Evolutionary conservation across 2,888 invertebrate genomes (phyloP).

Genomic region (Zygaena filipendulae): DNA sequence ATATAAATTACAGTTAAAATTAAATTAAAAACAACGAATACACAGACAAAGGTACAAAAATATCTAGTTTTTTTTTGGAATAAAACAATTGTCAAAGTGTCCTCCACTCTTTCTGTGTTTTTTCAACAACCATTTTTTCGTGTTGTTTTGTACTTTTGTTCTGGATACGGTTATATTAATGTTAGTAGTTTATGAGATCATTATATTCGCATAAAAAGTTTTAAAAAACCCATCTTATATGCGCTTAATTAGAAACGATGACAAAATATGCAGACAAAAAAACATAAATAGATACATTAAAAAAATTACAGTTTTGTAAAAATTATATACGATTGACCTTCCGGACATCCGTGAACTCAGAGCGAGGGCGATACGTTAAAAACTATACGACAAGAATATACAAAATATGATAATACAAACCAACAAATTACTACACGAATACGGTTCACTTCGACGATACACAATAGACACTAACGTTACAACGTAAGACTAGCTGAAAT

Average conservation of each 20-base stretch:
- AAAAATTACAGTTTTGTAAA: conserved; percentile 50
- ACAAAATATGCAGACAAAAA: conserved; percentile 62
- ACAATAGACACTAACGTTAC: conserved; percentile 51
- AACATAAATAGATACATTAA: conserved; percentile 37
- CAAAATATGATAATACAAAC: no score
- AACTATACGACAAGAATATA: conserved; percentile 57
- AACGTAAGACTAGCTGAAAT: conserved; percentile 68
- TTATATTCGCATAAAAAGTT: conserved; percentile 45
- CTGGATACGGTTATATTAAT: conserved; percentile 44
- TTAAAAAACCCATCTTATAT: no score
- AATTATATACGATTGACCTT: no score
- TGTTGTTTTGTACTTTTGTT: conserved; percentile 59
- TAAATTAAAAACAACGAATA: conserved; percentile 49
- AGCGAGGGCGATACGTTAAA: no score
- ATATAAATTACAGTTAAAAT: conserved; percentile 44
- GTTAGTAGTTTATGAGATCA: conserved; percentile 69
- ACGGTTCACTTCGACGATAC: conserved; percentile 48
- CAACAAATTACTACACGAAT: conserved; percentile 44
- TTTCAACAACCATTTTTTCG: no score
- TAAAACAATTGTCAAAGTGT: conserved; percentile 35
- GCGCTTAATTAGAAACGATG: conserved; percentile 60
- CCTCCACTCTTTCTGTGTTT: conserved; percentile 17
- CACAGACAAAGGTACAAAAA: conserved; percentile 62
- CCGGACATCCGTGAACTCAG: no score
- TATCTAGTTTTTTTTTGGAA: no score